A percentile compares a stretch with the other conserved stretches of the same genome.
Conservation (phyloP, 64 coral and sea anemone species). For the Platygyra sinensis region DNA sequence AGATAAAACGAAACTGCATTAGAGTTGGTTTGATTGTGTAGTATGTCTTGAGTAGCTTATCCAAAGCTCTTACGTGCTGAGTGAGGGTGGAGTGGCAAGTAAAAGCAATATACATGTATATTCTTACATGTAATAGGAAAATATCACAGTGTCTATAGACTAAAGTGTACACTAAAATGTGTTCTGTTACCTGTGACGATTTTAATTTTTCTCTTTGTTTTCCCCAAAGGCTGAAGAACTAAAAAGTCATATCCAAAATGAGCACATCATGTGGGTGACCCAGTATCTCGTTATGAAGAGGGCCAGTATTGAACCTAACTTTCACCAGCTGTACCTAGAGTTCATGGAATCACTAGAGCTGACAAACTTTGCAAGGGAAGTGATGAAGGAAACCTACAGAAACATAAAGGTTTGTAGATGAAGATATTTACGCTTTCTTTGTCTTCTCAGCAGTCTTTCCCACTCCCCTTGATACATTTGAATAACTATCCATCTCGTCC, state of each 20-base stretch:
- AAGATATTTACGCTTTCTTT: no score
- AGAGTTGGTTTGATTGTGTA: no score
- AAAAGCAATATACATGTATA: no score
- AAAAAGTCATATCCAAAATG: conserved; percentile 65
- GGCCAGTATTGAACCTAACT: conserved; percentile 98
- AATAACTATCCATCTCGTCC: no score
- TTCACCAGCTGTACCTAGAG: conserved; percentile 93
- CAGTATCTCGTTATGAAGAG: conserved; percentile 99
- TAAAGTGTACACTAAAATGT: no score
- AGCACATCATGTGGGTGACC: conserved; percentile 78
- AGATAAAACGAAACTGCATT: not conserved
- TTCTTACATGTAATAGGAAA: no score
- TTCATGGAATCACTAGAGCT: conserved; percentile 93
- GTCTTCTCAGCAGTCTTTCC: no score
- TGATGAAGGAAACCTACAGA: conserved; percentile 92
- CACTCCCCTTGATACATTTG: no score
- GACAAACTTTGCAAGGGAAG: conserved; percentile 75
- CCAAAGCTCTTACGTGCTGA: no score
- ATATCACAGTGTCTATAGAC: no score
- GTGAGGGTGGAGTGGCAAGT: no score
- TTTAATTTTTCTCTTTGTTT: not conserved
- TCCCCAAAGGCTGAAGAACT: conserved; percentile 84
- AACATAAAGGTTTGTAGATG: conserved; percentile 87
- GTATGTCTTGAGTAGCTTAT: no score
- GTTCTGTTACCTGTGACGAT: not conserved